These are phyloP conservation scores for Grammatotria lemairii DNA, from an alignment of 2,113 vertebrate genomes.

Conservation along the genomic window DNA sequence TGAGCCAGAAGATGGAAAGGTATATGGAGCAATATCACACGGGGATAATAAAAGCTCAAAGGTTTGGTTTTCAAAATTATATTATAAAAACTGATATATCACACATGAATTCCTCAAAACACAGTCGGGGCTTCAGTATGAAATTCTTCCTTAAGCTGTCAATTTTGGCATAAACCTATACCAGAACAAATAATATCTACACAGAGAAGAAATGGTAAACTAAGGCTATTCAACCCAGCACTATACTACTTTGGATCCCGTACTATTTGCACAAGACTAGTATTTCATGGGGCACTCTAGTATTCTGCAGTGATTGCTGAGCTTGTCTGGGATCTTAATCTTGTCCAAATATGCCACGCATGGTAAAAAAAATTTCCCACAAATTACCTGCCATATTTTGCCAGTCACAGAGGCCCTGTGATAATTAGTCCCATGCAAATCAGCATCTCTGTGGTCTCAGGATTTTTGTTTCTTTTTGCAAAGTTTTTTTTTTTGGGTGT, in stretches of 20 bases:
- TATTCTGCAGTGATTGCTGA: background rate
- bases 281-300: background rate
- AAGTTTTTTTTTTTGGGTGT: background rate
- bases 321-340: background rate
- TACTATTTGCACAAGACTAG: background rate
- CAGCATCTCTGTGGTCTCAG: background rate
- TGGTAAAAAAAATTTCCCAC: background rate
- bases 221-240: background rate
- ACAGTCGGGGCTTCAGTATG: background rate
- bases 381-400: background rate
- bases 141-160: background rate
- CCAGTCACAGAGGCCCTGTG: background rate
- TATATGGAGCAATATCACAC: background rate
- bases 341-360: background rate
- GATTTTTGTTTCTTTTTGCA: background rate
- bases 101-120: background rate
- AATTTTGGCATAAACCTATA: background rate
- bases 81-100: background rate
- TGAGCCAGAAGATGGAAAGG: conserved; percentile 6
- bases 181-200: background rate
- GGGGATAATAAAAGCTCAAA: conserved; percentile 6
- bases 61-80: background rate
- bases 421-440: background rate
- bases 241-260: background rate
- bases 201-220: background rate